Evolutionary conservation across 2,888 invertebrate genomes (phyloP).

Genomic region (Serrognathus titanus): DNA sequence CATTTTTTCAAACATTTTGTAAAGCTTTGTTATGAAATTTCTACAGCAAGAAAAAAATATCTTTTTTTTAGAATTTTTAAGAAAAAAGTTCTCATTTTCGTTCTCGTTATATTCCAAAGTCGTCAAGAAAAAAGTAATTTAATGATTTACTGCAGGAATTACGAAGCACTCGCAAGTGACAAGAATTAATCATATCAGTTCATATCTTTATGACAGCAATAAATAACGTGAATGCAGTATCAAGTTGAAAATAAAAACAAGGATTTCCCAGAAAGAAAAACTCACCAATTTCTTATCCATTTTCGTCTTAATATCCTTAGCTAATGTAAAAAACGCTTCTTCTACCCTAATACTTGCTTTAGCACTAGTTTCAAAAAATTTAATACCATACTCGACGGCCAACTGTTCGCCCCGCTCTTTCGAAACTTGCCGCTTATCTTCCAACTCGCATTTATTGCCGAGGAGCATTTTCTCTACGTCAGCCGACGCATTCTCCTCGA

Average conservation of each 20-base stretch:
- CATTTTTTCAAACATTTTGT: no score
- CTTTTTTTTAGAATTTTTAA: no score
- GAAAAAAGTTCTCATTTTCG: no score
- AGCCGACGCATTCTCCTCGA: conserved; percentile 97
- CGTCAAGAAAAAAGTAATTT: no score
- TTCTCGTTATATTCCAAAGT: no score
- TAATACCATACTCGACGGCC: conserved; percentile 96
- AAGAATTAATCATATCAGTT: no score
- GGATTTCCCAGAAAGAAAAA: conserved; percentile 24
- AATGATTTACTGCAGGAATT: no score
- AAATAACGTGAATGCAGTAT: conserved; percentile 6
- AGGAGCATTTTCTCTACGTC: conserved; percentile 99
- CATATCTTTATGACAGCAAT: no score
- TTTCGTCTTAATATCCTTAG: conserved; percentile 96
- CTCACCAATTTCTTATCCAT: conserved; percentile 97
- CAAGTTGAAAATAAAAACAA: neutral
- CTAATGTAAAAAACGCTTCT: conserved; percentile 95
- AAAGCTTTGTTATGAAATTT: no score
- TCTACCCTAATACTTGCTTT: conserved; percentile 98
- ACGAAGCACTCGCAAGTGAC: no score
- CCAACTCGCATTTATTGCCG: conserved; percentile 98
- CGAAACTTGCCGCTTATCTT: conserved; percentile 91
- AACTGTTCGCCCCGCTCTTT: conserved; percentile 95
- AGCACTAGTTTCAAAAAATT: conserved; percentile 99
- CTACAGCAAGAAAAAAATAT: no score